These are phyloP conservation scores for Mesoligia furuncula DNA, from an alignment of 2,888 invertebrate genomes.

Conservation along the genomic window DNA sequence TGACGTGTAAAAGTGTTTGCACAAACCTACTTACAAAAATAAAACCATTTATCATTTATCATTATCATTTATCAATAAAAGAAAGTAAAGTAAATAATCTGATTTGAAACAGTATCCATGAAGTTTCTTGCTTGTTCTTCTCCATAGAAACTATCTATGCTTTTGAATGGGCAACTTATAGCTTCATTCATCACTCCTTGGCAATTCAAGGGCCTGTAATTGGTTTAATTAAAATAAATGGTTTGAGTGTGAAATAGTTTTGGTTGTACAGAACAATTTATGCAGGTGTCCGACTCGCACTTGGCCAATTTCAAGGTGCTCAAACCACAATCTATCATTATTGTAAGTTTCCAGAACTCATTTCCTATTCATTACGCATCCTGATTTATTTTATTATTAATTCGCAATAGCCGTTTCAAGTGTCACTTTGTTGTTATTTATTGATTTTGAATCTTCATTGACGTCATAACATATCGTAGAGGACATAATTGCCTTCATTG, in stretches of 20 bases:
- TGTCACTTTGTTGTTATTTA: slow-evolving; percentile 16
- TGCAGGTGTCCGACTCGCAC: neutral
- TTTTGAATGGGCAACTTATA: neutral
- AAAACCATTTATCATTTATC: no score
- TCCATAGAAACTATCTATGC: neutral
- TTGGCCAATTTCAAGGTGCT: neutral
- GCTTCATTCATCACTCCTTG: neutral
- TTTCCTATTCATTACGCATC: neutral
- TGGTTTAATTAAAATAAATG: neutral
- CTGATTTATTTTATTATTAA: slow-evolving; percentile 9
- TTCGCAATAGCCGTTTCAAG: neutral
- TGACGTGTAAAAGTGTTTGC: no score
- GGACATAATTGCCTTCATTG: slow-evolving; percentile 7
- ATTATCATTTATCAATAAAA: no score
- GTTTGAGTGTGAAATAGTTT: neutral
- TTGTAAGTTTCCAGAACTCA: neutral
- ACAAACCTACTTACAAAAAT: no score
- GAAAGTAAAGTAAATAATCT: neutral
- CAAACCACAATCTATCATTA: slow-evolving; percentile 2
- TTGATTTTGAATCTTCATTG: slow-evolving; percentile 6
- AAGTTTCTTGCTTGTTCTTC: neutral
- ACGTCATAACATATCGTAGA: slow-evolving; percentile 29
- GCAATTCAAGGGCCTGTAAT: neutral
- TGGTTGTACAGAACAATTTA: neutral
- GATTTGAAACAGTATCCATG: neutral